phyloP scores from a whole-genome alignment of 2,888 invertebrate genomes.

The Didymodactylos carnosus region DNA sequence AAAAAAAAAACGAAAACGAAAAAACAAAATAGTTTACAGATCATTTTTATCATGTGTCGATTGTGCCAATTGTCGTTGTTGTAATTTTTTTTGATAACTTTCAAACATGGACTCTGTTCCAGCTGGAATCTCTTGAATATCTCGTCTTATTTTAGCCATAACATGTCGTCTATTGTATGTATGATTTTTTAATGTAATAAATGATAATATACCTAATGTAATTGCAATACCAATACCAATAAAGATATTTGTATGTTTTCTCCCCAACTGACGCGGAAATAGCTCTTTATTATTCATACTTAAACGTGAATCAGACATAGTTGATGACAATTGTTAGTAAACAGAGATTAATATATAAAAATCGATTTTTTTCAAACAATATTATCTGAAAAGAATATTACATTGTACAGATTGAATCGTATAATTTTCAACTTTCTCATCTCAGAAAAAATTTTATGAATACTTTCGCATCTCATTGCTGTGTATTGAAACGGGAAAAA shows the following conservation, averaged over 20 bases:
- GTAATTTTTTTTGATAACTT: neutral
- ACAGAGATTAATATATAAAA: no score
- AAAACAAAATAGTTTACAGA: neutral
- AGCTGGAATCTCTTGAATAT: neutral
- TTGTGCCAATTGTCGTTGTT: neutral
- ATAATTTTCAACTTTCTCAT: no score
- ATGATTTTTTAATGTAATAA: neutral
- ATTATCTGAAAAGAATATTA: no score
- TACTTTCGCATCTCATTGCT: no score
- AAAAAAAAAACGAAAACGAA: neutral
- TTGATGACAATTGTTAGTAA: no score
- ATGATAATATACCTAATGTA: neutral
- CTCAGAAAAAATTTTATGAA: no score
- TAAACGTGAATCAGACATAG: no score
- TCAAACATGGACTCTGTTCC: neutral
- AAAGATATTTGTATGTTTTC: neutral
- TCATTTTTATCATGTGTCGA: neutral
- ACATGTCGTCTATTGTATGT: neutral
- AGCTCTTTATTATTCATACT: no score
- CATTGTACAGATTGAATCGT: no score
- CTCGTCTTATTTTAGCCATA: neutral
- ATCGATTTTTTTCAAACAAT: no score
- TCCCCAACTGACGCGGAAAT: neutral
- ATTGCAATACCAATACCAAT: neutral
- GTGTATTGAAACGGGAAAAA: no score